Conservation (phyloP, 2,797 vertebrate species). For the Podarcis siculus region DNA sequence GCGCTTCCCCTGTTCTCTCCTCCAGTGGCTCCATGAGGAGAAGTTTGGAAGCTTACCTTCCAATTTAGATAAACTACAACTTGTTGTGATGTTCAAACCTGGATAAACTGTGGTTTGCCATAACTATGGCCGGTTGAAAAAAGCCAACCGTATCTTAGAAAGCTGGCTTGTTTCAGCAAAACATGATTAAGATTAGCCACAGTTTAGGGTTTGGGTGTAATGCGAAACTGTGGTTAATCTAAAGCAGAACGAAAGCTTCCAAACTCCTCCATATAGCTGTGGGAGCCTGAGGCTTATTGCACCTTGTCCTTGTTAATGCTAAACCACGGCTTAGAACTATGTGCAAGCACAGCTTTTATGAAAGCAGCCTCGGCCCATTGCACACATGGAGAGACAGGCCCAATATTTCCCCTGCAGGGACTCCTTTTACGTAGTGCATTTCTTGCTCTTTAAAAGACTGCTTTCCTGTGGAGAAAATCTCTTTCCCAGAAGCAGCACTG, state of each 20-base stretch:
- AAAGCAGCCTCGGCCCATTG: neutral
- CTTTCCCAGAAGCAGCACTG: slow-evolving; percentile 14
- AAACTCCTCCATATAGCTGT: neutral
- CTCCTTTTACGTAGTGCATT: neutral
- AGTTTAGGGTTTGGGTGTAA: neutral
- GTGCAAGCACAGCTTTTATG: neutral
- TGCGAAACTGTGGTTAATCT: neutral
- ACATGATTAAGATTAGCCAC: neutral
- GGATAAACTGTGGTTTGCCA: neutral
- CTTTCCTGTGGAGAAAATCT: slow-evolving; percentile 31
- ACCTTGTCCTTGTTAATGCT: neutral
- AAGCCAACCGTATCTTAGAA: neutral
- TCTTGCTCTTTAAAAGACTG: slow-evolving; percentile 7
- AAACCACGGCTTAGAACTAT: neutral
- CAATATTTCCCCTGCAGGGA: slow-evolving; percentile 14
- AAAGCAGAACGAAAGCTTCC: neutral
- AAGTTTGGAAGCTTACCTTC: neutral
- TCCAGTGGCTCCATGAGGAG: neutral
- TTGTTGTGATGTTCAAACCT: neutral
- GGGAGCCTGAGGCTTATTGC: neutral
- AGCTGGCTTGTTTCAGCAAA: neutral
- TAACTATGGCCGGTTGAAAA: neutral
- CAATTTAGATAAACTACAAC: neutral
- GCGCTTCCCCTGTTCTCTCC: neutral
- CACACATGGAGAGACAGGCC: neutral